These are phyloP conservation scores for Atta cephalotes DNA, from an alignment of 1,140 invertebrate species.

Conservation along the genomic window DNA sequence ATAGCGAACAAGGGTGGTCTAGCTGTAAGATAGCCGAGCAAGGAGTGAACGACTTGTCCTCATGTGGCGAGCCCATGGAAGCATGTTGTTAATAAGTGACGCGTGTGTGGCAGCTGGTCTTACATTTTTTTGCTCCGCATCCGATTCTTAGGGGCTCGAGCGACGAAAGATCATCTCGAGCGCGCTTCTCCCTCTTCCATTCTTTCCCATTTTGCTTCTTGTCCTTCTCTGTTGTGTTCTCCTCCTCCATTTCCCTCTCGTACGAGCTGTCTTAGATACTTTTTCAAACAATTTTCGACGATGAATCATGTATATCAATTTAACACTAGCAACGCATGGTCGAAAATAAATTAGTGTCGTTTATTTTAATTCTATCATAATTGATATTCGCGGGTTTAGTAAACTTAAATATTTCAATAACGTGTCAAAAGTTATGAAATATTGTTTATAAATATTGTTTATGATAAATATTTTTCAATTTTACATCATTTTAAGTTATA, in stretches of 20 bases:
- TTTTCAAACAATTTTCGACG: background rate
- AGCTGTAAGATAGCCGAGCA: constrained; percentile 66
- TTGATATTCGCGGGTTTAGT: too few species aligned
- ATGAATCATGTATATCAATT: constrained; percentile 11
- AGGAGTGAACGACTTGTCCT: constrained; percentile 69
- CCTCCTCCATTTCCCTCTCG: constrained; percentile 13
- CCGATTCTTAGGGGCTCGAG: constrained; percentile 75
- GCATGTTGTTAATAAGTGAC: constrained; percentile 82
- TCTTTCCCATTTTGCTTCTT: constrained; percentile 28
- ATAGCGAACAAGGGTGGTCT: constrained; percentile 64
- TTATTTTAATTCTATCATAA: too few species aligned
- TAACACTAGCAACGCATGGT: background rate
- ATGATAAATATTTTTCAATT: too few species aligned
- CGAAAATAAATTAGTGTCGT: constrained; percentile 10
- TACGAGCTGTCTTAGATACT: background rate
- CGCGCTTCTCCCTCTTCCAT: constrained; percentile 34
- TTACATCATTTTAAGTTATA: too few species aligned
- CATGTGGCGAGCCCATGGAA: constrained; percentile 75
- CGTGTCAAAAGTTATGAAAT: too few species aligned
- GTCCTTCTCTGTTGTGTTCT: background rate
- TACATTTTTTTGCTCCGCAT: constrained; percentile 76
- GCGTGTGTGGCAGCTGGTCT: constrained; percentile 83
- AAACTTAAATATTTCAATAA: too few species aligned
- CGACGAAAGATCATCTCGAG: constrained; percentile 75
- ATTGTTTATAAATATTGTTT: too few species aligned